Evolutionary conservation across 2,797 vertebrate species (phyloP).

Genomic region (Anomalospiza imberbis): DNA sequence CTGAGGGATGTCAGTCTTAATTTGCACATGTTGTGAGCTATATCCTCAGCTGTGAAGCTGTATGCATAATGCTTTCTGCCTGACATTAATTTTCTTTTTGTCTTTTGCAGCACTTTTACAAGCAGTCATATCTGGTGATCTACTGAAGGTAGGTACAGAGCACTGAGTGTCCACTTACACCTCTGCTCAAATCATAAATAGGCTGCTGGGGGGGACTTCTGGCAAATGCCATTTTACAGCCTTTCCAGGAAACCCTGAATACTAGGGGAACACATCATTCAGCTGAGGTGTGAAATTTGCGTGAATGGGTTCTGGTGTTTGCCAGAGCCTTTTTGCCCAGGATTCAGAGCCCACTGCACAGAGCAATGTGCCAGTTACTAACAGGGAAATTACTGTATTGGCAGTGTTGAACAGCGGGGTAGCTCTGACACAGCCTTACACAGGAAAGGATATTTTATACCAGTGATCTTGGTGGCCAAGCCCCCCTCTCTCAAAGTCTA

Average conservation of each 20-base stretch:
- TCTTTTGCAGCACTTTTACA: slow-evolving; percentile 79
- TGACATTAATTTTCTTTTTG: slow-evolving; percentile 57
- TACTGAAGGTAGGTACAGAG: slow-evolving; percentile 76
- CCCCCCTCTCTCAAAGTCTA: background rate
- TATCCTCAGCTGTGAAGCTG: background rate
- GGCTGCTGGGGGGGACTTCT: background rate
- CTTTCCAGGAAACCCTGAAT: slow-evolving; percentile 34
- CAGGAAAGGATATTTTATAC: background rate
- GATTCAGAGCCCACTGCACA: background rate
- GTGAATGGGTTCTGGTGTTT: slow-evolving; percentile 41
- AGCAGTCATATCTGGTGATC: slow-evolving; percentile 78
- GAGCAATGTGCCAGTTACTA: background rate
- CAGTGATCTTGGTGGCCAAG: background rate
- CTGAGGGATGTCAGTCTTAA: background rate
- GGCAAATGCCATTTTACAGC: slow-evolving; percentile 1
- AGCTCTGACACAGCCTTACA: background rate
- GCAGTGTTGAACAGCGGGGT: background rate
- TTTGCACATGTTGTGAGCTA: background rate
- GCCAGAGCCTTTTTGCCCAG: background rate
- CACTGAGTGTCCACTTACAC: background rate
- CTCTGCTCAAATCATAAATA: background rate
- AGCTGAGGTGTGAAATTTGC: slow-evolving; percentile 11
- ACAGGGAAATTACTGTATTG: background rate
- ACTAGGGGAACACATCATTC: background rate
- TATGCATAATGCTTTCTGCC: background rate